Evolutionary conservation across 2,888 invertebrate species (phyloP).

Genomic region (Poecilus cupreus): DNA sequence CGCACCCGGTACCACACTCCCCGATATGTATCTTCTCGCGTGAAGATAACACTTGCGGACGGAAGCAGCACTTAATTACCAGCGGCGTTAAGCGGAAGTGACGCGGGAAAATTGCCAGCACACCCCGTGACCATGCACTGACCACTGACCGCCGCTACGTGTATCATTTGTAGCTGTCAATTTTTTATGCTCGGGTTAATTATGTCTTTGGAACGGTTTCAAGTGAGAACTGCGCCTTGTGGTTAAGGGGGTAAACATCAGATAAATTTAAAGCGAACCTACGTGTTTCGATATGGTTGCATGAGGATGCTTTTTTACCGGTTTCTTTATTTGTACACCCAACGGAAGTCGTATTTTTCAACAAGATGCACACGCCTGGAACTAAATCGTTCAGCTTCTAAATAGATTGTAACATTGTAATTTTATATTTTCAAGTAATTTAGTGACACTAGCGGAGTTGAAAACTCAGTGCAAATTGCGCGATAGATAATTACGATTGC

Average conservation of each 20-base stretch:
- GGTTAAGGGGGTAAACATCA: background rate
- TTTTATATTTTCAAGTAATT: too few species aligned
- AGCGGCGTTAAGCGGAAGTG: slow-evolving; percentile 55
- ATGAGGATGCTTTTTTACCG: background rate
- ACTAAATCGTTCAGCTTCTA: background rate
- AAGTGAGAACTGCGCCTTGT: slow-evolving; percentile 27
- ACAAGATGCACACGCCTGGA: too few species aligned
- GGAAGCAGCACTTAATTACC: slow-evolving; percentile 59
- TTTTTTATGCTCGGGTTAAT: slow-evolving; percentile 51
- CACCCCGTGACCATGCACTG: slow-evolving; percentile 49
- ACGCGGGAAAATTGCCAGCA: slow-evolving; percentile 57
- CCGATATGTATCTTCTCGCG: slow-evolving; percentile 58
- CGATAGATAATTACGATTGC: too few species aligned
- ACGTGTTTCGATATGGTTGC: background rate
- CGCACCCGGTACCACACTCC: background rate
- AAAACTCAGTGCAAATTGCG: too few species aligned
- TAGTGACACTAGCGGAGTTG: too few species aligned
- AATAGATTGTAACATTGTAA: too few species aligned
- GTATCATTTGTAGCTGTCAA: slow-evolving; percentile 59
- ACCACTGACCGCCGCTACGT: slow-evolving; percentile 36
- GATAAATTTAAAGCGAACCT: slow-evolving; percentile 1
- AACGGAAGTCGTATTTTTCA: background rate
- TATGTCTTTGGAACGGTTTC: slow-evolving; percentile 55
- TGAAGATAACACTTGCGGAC: slow-evolving; percentile 59
- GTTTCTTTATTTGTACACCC: background rate